phyloP scores from a whole-genome alignment of 2,888 invertebrate species.

The Euspilapteryx auroguttella region DNA sequence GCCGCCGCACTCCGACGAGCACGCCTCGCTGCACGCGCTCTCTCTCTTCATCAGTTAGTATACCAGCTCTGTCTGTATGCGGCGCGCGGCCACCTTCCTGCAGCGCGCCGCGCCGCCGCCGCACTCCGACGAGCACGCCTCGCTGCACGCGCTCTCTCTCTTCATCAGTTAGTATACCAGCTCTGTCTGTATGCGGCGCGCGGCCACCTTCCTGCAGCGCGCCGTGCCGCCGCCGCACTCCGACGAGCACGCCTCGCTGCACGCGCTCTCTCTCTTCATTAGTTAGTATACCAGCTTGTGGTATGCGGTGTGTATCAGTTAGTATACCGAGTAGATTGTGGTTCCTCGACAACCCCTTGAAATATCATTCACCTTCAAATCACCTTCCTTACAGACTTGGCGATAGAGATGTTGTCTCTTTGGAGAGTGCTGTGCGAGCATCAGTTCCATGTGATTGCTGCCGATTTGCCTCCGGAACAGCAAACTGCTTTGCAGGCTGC shows the following conservation, averaged over 20 bases:
- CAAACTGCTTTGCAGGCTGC: slow-evolving; percentile 65
- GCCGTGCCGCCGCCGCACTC: slow-evolving; percentile 34
- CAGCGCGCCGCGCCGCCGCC: slow-evolving; percentile 34
- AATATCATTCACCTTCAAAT: too few relatives aligned
- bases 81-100: slow-evolving; percentile 74
- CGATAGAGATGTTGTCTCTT: slow-evolving; percentile 87
- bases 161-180: slow-evolving; percentile 58
- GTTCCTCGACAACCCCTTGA: too few relatives aligned
- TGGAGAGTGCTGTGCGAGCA: slow-evolving; percentile 94
- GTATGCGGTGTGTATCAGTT: too few relatives aligned
- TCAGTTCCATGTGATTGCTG: slow-evolving; percentile 81
- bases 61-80: slow-evolving; percentile 32
- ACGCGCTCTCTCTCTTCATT: slow-evolving; percentile 73
- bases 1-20: slow-evolving; percentile 59
- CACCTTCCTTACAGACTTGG: slow-evolving; percentile 59
- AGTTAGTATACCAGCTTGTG: too few relatives aligned
- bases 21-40: slow-evolving; percentile 75
- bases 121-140: slow-evolving; percentile 67
- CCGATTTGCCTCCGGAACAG: slow-evolving; percentile 67
- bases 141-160: slow-evolving; percentile 73
- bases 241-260: slow-evolving; percentile 74
- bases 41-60: slow-evolving; percentile 67
- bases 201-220: slow-evolving; percentile 71
- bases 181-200: too few relatives aligned
- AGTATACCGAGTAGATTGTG: too few relatives aligned